Conservation (phyloP, 2,797 vertebrate genomes). For the Glyptemys insculpta region DNA sequence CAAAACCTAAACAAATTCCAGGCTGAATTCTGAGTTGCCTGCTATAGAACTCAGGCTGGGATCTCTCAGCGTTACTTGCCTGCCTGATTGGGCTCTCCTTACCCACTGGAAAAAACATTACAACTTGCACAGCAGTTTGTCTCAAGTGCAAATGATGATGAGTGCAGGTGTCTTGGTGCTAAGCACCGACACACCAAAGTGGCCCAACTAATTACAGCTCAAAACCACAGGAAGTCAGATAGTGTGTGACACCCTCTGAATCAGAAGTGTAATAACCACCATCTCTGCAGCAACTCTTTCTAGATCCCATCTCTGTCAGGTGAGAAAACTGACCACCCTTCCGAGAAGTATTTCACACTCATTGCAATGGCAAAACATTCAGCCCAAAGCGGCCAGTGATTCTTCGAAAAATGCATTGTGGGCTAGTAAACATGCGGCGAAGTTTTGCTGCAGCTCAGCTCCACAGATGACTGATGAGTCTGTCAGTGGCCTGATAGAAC, state of each 20-base stretch:
- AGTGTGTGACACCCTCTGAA: accelerated
- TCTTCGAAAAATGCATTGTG: slow-evolving; percentile 36
- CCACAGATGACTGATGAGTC: neutral
- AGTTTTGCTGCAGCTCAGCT: neutral
- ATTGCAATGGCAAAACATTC: neutral
- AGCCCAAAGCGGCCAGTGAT: neutral
- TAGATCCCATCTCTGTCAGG: neutral
- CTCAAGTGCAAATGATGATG: neutral
- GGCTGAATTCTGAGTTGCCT: neutral
- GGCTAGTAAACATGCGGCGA: neutral
- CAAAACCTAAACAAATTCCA: neutral
- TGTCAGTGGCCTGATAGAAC: neutral
- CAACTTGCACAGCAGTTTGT: neutral
- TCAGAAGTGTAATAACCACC: accelerated
- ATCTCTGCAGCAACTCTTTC: neutral
- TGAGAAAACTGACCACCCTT: neutral
- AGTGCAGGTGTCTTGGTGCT: accelerated
- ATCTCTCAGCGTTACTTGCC: neutral
- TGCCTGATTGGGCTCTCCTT: neutral
- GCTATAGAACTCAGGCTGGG: neutral
- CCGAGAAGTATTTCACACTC: neutral
- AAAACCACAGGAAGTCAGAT: neutral
- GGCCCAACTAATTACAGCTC: neutral
- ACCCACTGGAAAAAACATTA: neutral
- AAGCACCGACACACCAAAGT: neutral